A percentile compares a stretch with the other conserved stretches of the same genome.
Evolutionary conservation across 2,113 vertebrate species (phyloP).

Genomic region (Silurus meridionalis): DNA sequence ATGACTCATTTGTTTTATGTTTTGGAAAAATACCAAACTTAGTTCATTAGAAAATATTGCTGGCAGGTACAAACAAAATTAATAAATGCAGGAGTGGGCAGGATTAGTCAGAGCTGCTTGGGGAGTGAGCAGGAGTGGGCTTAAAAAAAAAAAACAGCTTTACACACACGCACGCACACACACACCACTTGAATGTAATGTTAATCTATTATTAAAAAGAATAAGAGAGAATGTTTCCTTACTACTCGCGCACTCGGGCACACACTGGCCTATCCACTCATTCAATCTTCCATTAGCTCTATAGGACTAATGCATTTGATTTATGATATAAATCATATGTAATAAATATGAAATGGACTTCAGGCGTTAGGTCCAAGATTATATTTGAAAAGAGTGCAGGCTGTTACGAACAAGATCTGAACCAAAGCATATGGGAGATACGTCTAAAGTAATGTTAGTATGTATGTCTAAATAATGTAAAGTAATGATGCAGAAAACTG

Average conservation of each 20-base stretch:
- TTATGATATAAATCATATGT: neutral
- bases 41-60: constrained; percentile 4
- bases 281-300: constrained; percentile 38
- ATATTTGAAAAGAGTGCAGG: neutral
- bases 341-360: neutral
- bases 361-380: neutral
- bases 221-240: constrained; percentile 39
- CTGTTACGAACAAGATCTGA: constrained; percentile 16
- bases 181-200: neutral
- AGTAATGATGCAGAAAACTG: constrained; percentile 47
- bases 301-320: neutral
- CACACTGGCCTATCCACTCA: neutral
- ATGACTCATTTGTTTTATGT: neutral
- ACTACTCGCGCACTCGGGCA: constrained; percentile 3
- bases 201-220: constrained; percentile 45
- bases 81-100: neutral
- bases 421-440: neutral
- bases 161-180: neutral
- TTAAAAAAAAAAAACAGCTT: neutral
- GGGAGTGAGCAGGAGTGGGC: neutral
- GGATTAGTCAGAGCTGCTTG: constrained; percentile 8
- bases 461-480: neutral
- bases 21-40: neutral
- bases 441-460: neutral
- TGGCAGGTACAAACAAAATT: neutral